Conservation (phyloP, 2,888 invertebrate genomes). For the Dicyrtoma fusca region DNA sequence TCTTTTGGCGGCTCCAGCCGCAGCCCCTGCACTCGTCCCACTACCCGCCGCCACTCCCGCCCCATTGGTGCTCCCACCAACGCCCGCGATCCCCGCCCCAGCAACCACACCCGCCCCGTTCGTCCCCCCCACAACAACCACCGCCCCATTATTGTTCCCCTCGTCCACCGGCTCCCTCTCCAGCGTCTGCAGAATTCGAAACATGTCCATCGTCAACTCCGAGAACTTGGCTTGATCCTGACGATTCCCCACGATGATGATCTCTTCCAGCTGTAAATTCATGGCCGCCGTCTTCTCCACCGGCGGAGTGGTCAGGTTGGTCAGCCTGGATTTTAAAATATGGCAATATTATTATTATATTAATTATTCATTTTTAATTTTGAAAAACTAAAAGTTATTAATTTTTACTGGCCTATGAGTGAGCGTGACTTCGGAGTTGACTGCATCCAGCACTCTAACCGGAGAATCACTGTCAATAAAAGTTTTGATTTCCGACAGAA, state of each 20-base stretch:
- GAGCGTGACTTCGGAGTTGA: slow-evolving; percentile 78
- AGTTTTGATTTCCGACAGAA: slow-evolving; percentile 90
- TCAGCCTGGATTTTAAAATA: no score
- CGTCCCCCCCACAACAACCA: neutral
- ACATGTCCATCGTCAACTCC: slow-evolving; percentile 97
- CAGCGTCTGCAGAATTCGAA: slow-evolving; percentile 91
- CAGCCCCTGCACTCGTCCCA: neutral
- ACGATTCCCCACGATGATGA: slow-evolving; percentile 89
- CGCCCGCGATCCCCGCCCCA: slow-evolving; percentile 6
- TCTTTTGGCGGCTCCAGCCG: slow-evolving; percentile 62
- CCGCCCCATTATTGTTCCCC: slow-evolving; percentile 12
- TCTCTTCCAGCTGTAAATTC: slow-evolving; percentile 84
- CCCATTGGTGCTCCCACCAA: neutral
- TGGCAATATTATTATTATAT: no score
- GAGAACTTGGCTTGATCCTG: slow-evolving; percentile 95
- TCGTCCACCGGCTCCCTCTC: slow-evolving; percentile 90
- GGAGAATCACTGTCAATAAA: slow-evolving; percentile 92
- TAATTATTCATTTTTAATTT: no score
- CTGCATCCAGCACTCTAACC: slow-evolving; percentile 84
- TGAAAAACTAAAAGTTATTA: neutral
- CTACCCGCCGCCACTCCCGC: neutral
- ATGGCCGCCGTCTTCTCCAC: slow-evolving; percentile 84
- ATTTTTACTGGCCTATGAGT: slow-evolving; percentile 79
- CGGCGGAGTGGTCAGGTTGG: slow-evolving; percentile 80
- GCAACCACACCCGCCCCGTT: neutral